Percentiles rank a stretch among this genome's conserved stretches.
These are phyloP conservation scores for Epinephelus fuscoguttatus DNA, from an alignment of 2,113 vertebrate genomes.

Conservation along the genomic window DNA sequence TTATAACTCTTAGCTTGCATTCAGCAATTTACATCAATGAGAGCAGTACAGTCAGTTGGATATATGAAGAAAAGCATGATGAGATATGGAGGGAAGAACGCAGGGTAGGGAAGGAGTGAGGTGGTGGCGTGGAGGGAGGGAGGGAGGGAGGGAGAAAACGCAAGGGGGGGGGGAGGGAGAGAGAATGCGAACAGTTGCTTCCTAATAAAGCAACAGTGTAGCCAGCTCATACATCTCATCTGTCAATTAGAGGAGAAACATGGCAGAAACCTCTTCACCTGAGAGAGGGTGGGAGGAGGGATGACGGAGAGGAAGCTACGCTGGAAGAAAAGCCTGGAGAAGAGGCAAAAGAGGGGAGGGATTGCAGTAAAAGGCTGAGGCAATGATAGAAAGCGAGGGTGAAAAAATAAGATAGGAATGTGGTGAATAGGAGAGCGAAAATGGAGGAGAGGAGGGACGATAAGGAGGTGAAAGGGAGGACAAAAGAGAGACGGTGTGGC, in stretches of 20 bases:
- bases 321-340: slow-evolving; percentile 47
- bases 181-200: slow-evolving; percentile 71
- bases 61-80: slow-evolving; percentile 49
- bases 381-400: slow-evolving; percentile 14
- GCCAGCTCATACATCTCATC: slow-evolving; percentile 81
- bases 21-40: slow-evolving; percentile 71
- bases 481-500: slow-evolving; percentile 6
- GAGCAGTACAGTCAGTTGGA: slow-evolving; percentile 36
- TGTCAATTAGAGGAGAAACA: slow-evolving; percentile 78
- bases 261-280: slow-evolving; percentile 82
- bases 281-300: slow-evolving; percentile 64
- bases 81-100: slow-evolving; percentile 62
- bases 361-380: slow-evolving; percentile 45
- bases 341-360: slow-evolving; percentile 34
- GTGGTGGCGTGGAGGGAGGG: background rate
- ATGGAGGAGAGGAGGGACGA: slow-evolving; percentile 21
- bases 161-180: slow-evolving; percentile 31
- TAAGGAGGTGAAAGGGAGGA: slow-evolving; percentile 34
- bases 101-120: slow-evolving; percentile 27
- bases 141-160: slow-evolving; percentile 5
- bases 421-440: slow-evolving; percentile 31
- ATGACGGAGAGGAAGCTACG: slow-evolving; percentile 45
- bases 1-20: slow-evolving; percentile 43
- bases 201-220: slow-evolving; percentile 83
- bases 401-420: slow-evolving; percentile 24